Conservation (phyloP, 2,113 vertebrate genomes). For the Amphiprion percula region DNA sequence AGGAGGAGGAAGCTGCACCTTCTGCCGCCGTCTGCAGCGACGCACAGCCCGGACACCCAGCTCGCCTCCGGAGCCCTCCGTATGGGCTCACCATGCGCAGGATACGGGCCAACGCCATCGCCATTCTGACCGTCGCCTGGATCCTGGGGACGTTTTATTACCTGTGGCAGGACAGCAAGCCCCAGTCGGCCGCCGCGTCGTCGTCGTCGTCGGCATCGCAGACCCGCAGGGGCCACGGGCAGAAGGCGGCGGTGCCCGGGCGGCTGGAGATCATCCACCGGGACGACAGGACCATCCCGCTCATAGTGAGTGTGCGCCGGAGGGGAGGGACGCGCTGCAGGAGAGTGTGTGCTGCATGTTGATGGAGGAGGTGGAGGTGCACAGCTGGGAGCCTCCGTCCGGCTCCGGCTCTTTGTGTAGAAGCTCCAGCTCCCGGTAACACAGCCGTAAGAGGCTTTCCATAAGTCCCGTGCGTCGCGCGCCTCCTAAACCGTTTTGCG, state of each 20-base stretch:
- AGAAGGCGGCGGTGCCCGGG: constrained; percentile 80
- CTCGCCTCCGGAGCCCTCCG: constrained; percentile 75
- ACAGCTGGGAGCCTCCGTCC: constrained; percentile 47
- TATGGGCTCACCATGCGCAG: constrained; percentile 94
- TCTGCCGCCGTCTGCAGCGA: constrained; percentile 32
- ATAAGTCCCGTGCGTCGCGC: constrained; percentile 61
- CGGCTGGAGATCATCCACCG: constrained; percentile 89
- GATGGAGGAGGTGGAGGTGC: constrained; percentile 52
- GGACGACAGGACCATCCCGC: constrained; percentile 92
- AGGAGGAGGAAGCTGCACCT: constrained; percentile 54
- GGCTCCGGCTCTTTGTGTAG: neutral
- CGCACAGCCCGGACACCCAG: constrained; percentile 55
- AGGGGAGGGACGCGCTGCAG: constrained; percentile 48
- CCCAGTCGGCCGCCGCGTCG: constrained; percentile 80
- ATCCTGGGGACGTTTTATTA: constrained; percentile 99
- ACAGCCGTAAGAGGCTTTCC: constrained; percentile 76
- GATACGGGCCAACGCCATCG: constrained; percentile 98
- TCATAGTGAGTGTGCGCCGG: constrained; percentile 87
- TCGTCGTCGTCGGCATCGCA: constrained; percentile 84
- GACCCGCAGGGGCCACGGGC: constrained; percentile 79
- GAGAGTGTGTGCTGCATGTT: constrained; percentile 76
- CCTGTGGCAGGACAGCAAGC: constrained; percentile 99
- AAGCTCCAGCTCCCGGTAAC: constrained; percentile 17
- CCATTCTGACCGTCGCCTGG: constrained; percentile 97
- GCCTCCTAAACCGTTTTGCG: constrained; percentile 29